phyloP scores from a whole-genome alignment of 2,797 vertebrate species.

The Poecilia picta region DNA sequence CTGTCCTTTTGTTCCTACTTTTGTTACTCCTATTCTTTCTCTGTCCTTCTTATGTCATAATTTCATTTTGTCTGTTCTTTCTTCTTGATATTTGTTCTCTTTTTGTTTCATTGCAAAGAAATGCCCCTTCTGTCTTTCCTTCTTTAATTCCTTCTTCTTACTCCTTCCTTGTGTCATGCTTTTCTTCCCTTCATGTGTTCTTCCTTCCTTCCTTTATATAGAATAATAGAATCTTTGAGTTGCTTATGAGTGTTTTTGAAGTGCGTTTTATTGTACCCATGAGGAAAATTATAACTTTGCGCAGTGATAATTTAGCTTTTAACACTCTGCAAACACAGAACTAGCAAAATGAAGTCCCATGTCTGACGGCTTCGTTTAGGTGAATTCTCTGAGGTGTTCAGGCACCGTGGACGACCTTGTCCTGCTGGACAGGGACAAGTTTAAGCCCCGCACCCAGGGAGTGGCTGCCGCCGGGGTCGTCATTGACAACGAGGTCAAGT shows the following conservation, averaged over 20 bases:
- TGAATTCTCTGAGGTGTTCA: conserved; percentile 87
- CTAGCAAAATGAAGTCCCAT: not conserved
- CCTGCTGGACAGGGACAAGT: conserved; percentile 88
- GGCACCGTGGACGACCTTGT: conserved; percentile 88
- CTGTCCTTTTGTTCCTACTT: not conserved
- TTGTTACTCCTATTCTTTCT: not conserved
- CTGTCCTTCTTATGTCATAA: not conserved
- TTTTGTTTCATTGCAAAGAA: not conserved
- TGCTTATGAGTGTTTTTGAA: conserved; percentile 4
- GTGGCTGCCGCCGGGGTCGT: conserved; percentile 82
- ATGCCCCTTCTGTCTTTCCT: not conserved
- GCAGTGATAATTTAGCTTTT: not conserved
- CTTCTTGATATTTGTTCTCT: not conserved
- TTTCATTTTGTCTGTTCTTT: not conserved
- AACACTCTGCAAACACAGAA: not conserved
- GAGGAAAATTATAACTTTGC: not conserved
- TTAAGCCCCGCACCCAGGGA: conserved; percentile 83
- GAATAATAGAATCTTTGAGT: not conserved
- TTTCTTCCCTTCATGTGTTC: not conserved
- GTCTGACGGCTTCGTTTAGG: conserved; percentile 69
- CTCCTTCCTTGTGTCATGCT: not conserved
- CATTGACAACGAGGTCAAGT: conserved; percentile 88
- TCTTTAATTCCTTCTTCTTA: not conserved
- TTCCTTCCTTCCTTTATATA: not conserved
- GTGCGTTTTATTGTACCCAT: not conserved